Evolutionary conservation across 2,797 vertebrate species (phyloP).

Genomic region (Luscinia megarhynchos): DNA sequence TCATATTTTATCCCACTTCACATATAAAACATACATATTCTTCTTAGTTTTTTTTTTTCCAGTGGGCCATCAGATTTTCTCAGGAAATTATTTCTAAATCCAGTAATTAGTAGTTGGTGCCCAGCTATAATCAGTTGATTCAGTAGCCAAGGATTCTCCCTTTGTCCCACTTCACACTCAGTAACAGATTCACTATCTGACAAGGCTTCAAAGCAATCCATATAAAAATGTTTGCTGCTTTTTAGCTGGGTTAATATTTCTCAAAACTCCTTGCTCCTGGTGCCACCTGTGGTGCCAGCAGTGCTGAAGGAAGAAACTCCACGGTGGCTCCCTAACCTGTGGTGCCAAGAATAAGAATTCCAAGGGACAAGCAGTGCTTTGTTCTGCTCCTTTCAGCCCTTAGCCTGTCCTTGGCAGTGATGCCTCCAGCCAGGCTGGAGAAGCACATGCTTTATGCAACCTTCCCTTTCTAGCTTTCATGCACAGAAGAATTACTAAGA

Average conservation of each 20-base stretch:
- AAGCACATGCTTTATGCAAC: not conserved
- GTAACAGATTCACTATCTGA: not conserved
- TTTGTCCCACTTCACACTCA: not conserved
- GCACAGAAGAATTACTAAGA: not conserved
- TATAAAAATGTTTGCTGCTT: not conserved
- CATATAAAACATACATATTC: not conserved
- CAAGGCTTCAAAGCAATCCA: not conserved
- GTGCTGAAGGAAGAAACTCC: not conserved
- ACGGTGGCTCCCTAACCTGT: not conserved
- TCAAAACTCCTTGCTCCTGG: not conserved
- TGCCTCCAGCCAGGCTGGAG: not conserved
- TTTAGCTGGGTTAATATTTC: not conserved
- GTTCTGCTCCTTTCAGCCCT: slow-evolving; percentile 3
- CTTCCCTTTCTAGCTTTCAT: not conserved
- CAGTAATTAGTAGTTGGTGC: not conserved
- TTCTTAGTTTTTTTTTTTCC: not conserved
- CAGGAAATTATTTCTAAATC: not conserved
- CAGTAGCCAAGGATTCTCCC: not conserved
- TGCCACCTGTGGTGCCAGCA: not conserved
- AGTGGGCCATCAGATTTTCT: not conserved
- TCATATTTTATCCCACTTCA: not conserved
- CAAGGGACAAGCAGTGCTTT: not conserved
- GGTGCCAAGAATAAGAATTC: slow-evolving; percentile 18
- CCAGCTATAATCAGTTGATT: not conserved
- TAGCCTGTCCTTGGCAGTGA: not conserved